Evolutionary conservation across 2,797 vertebrate genomes (phyloP).

Genomic region (Chaetophractus vellerosus): DNA sequence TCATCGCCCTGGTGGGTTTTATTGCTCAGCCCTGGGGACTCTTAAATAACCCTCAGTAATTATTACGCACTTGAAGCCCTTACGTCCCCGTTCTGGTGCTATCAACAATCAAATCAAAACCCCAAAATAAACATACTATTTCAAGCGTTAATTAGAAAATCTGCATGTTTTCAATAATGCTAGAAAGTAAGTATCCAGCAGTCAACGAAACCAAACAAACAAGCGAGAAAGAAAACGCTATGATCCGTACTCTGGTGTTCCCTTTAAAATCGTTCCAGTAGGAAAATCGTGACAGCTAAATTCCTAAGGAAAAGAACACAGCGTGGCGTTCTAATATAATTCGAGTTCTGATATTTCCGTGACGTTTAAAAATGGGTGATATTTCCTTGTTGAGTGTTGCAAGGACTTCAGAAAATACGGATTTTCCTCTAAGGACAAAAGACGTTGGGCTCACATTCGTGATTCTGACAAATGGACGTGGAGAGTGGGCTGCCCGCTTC

Average conservation of each 20-base stretch:
- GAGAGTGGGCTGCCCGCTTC: background rate
- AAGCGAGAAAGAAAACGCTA: background rate
- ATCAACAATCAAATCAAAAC: constrained; percentile 86
- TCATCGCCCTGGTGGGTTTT: constrained; percentile 87
- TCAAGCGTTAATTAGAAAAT: constrained; percentile 81
- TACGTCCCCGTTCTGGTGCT: constrained; percentile 65
- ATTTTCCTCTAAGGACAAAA: background rate
- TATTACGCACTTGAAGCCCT: constrained; percentile 84
- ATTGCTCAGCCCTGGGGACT: constrained; percentile 88
- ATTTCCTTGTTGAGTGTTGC: background rate
- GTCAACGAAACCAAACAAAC: constrained; percentile 24
- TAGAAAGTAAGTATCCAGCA: constrained; percentile 28
- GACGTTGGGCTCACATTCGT: background rate
- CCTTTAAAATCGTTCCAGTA: background rate
- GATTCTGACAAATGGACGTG: background rate
- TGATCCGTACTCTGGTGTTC: background rate
- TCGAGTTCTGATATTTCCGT: background rate
- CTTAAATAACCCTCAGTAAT: constrained; percentile 87
- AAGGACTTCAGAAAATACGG: background rate
- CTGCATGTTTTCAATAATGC: constrained; percentile 38
- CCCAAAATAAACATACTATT: constrained; percentile 77
- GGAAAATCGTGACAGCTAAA: background rate
- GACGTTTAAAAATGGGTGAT: background rate
- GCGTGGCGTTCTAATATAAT: background rate
- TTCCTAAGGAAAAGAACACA: background rate